Evolutionary conservation across 2,113 vertebrate species (phyloP).

Genomic region (Lophotis ruficrista): DNA sequence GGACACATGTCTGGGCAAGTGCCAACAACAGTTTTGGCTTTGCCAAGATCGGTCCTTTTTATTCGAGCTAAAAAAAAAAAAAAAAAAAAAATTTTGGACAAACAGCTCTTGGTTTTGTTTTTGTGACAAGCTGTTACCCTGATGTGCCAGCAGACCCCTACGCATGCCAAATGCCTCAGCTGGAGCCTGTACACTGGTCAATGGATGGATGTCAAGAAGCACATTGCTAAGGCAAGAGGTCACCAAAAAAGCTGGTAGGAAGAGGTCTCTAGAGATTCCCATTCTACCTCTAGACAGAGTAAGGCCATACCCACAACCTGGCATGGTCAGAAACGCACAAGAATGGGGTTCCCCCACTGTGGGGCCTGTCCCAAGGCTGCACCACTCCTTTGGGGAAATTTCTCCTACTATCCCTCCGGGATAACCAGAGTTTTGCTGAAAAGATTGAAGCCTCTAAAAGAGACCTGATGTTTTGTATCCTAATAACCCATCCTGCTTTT

Average conservation of each 20-base stretch:
- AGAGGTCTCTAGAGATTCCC: not conserved
- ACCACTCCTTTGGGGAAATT: not conserved
- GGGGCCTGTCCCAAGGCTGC: not conserved
- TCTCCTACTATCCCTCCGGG: not conserved
- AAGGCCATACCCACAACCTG: not conserved
- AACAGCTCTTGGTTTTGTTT: not conserved
- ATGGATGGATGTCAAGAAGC: not conserved
- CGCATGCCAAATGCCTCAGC: not conserved
- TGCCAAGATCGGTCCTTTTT: slow-evolving; percentile 88
- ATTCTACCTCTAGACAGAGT: not conserved
- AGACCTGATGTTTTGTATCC: not conserved
- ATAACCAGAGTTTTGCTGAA: not conserved
- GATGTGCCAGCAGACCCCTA: not conserved
- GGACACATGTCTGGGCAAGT: slow-evolving; percentile 98
- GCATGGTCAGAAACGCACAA: not conserved
- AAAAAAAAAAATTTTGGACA: not conserved
- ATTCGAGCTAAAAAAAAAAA: slow-evolving; percentile 78
- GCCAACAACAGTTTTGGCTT: slow-evolving; percentile 92
- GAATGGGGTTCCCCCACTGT: not conserved
- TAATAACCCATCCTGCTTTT: not conserved
- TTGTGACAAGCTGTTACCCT: not conserved
- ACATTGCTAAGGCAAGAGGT: not conserved
- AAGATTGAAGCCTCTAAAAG: not conserved
- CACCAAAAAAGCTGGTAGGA: not conserved
- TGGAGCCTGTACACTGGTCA: not conserved